These are phyloP conservation scores for Lytechinus pictus DNA, from an alignment of 35 echinoderm and acorn worm species.

Conservation along the genomic window DNA sequence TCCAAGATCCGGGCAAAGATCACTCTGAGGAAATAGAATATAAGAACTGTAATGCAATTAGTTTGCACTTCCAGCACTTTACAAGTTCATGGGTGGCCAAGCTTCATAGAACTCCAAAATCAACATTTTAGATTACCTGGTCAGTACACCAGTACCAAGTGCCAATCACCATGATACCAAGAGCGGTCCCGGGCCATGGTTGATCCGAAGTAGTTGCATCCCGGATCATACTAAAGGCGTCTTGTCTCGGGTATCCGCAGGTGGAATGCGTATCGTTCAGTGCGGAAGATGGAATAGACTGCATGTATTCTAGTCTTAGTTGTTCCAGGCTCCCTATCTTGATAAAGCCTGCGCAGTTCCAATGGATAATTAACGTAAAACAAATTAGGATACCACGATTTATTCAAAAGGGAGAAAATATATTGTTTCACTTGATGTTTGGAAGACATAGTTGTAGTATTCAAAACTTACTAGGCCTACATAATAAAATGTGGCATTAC, in stretches of 20 bases:
- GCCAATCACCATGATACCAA: constrained; percentile 81
- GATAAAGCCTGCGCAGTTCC: constrained; percentile 46
- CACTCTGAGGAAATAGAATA: too few relatives aligned
- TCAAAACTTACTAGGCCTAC: too few relatives aligned
- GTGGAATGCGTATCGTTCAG: constrained; percentile 55
- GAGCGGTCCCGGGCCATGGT: constrained; percentile 80
- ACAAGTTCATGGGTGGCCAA: not conserved
- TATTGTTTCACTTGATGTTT: too few relatives aligned
- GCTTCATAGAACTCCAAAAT: not conserved
- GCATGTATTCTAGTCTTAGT: constrained; percentile 71
- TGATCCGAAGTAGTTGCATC: constrained; percentile 81
- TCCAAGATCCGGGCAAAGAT: too few relatives aligned
- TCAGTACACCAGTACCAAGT: constrained; percentile 95
- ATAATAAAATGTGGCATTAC: too few relatives aligned
- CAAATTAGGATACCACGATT: too few relatives aligned
- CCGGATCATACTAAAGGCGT: constrained; percentile 86
- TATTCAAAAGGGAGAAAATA: too few relatives aligned
- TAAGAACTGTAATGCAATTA: too few relatives aligned
- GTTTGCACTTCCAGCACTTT: too few relatives aligned
- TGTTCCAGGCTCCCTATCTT: constrained; percentile 71
- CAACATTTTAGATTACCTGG: constrained; percentile 58
- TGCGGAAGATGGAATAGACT: constrained; percentile 69
- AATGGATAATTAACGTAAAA: not conserved
- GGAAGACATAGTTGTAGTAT: too few relatives aligned
- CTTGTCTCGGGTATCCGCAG: constrained; percentile 70